Evolutionary conservation across 2,113 vertebrate species (phyloP), one percentile per base, ranked within the genome.

Genomic region (Calidris pugnax): DNA sequence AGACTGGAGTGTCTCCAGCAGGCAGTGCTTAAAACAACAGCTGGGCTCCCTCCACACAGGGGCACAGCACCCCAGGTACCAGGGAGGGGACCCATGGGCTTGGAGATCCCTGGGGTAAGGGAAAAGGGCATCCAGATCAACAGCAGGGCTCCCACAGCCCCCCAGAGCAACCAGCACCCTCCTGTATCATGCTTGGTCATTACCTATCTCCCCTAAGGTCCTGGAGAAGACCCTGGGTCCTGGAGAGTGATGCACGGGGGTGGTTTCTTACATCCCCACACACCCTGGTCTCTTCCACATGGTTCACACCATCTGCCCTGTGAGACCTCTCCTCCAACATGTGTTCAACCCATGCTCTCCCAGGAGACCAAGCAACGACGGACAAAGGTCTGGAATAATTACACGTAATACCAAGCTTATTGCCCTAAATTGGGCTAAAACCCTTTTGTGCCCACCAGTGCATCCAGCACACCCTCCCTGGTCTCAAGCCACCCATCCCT

Each of bases 1-100:
- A 92, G 93, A 51, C 94, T 77, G 77, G 90, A 94, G 86, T 59
- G 50, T 95, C 92, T 96, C 81, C 71, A 95, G 91, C 92, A 96
- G 84, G 69, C 85, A 88, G n/a, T 4, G 82, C 67, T 62, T 78
- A 37, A 80, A 96, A 93, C 77, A 96, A 59, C 95, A 96, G 93
- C 88, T 97, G 97, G 85, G 75, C 20, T 94, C 57, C 72, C 79
- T 89, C 80, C 41, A 27, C 3, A 1, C 4, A 30, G 3, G 55
- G 88, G 18, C 53, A 83, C 71, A 87, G 76, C 12, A 18, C 18
- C 63, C 20, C 2, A 3, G 19, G 57, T 16, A 56, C 37, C 20
- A 12, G 19, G 15, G 11, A 47, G 37, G 27, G 30, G 28, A 56
- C 20, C 0, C 0, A 0, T 9, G 55, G 37, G 37, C 64, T 71